Evolutionary conservation across 2,888 invertebrate genomes (phyloP).

Genomic region (Busseola fusca): DNA sequence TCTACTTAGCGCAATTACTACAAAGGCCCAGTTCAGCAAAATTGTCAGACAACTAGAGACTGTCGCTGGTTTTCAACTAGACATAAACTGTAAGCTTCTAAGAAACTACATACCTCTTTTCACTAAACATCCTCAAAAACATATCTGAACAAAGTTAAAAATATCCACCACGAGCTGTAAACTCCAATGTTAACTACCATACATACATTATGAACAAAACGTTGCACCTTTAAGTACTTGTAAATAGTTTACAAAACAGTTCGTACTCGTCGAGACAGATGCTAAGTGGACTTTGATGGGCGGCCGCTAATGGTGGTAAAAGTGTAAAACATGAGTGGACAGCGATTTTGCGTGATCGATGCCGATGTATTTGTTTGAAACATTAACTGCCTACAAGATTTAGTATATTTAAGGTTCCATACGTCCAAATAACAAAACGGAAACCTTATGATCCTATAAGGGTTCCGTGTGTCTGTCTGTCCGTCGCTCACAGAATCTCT

Average conservation of each 20-base stretch:
- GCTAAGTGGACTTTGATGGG: constrained; percentile 71
- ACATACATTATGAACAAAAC: constrained; percentile 23
- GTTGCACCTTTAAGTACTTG: constrained; percentile 53
- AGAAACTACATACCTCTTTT: too few species aligned
- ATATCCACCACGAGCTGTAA: neutral
- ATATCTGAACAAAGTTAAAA: constrained; percentile 3
- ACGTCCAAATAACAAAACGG: too few species aligned
- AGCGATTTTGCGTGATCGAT: neutral
- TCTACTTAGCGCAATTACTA: too few species aligned
- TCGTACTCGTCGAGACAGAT: constrained; percentile 65
- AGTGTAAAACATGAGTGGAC: neutral
- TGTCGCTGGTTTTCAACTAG: too few species aligned
- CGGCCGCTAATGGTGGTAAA: constrained; percentile 58
- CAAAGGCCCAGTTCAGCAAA: too few species aligned
- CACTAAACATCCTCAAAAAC: neutral
- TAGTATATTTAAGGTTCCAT: too few species aligned
- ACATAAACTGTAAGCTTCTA: too few species aligned
- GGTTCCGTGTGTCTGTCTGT: too few species aligned
- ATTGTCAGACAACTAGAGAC: too few species aligned
- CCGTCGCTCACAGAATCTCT: too few species aligned
- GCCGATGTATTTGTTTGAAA: neutral
- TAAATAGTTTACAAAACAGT: constrained; percentile 71
- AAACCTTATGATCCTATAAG: too few species aligned
- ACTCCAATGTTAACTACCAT: constrained; percentile 19
- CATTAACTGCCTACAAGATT: neutral